Percentiles rank a stretch among this genome's conserved stretches.
phyloP scores from a whole-genome alignment of 2,888 invertebrate genomes.

The Beris morrisii region DNA sequence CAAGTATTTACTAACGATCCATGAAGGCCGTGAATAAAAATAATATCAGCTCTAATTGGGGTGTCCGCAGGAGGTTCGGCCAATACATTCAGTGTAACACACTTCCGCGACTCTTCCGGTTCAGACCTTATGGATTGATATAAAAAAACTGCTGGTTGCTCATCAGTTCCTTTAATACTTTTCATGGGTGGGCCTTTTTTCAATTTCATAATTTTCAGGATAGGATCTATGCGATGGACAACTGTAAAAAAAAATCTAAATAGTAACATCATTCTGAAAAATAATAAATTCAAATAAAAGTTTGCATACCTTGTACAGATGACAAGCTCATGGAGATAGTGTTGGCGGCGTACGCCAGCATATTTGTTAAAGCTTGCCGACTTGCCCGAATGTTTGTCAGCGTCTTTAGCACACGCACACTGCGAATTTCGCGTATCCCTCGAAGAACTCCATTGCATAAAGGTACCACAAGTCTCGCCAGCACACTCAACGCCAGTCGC shows the following conservation, averaged over 20 bases:
- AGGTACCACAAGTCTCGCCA: conserved; percentile 52
- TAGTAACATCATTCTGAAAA: not conserved
- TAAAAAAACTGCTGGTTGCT: not conserved
- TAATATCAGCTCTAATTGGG: conserved; percentile 65
- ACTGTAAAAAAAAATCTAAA: conserved; percentile 24
- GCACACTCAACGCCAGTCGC: conserved; percentile 51
- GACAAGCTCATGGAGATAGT: conserved; percentile 53
- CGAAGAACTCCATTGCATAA: conserved; percentile 52
- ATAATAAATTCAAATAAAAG: not conserved
- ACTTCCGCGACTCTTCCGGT: conserved; percentile 44
- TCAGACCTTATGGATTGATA: not conserved
- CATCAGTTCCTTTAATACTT: conserved; percentile 1
- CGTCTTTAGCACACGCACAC: conserved; percentile 48
- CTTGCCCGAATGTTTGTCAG: conserved; percentile 50
- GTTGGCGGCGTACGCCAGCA: conserved; percentile 55
- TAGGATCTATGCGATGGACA: conserved; percentile 50
- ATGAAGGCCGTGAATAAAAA: conserved; percentile 76
- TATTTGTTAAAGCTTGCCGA: conserved; percentile 50
- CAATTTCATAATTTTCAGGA: conserved; percentile 52
- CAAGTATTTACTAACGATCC: conserved; percentile 79
- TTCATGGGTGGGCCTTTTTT: conserved; percentile 43
- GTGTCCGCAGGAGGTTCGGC: conserved; percentile 51
- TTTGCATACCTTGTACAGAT: conserved; percentile 52
- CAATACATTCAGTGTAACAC: conserved; percentile 51
- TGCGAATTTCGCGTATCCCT: conserved; percentile 52